Base-by-base conservation (phyloP, 2,113 vertebrate genomes). In the Malurus cyaneus region DNA sequence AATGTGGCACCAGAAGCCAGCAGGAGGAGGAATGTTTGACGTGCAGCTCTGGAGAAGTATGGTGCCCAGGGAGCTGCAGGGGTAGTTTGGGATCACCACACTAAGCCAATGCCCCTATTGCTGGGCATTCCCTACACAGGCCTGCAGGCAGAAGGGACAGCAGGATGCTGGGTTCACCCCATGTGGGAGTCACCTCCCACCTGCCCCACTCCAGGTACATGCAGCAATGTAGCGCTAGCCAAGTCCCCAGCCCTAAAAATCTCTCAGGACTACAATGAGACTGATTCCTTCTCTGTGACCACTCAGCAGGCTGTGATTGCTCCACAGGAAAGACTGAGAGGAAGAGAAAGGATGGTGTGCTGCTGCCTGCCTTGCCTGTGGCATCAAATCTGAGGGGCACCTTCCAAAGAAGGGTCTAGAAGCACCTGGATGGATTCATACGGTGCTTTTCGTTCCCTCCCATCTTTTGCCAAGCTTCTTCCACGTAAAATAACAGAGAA, bases 81-180 rank as follows among this genome's bases (percentile, higher is more conserved):
- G 47, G 23, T 39, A 7, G 25, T 3, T 79, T 2, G 2, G 53
- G 64, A 53, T 54, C 0, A 0, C 36, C 3, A 2, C 32, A 5
- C 18, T 26, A 24, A 78, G 41, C 21, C 42, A 47, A 0, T 34
- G 32, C 12, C 39, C 50, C 31, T 32, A 5, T 6, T 1, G 11
- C 36, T 66, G 59, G 23, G 28, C 3, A 0, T 56, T 80, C 41
- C 46, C 12, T 67, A 5, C 3, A 1, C 11, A 44, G 14, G 31
- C 6, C 41, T 80, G 18, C 25, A 44, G 46, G 70, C 23, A 80
- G 73, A 62, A 81, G 26, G 49, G 21, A 46, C 26, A 57, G 20
- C 24, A 46, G 9, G n/a, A 4, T 36, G 41, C 29, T 82, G 59
- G 32, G 41, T 41, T 79, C 64, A 56, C 9, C 20, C 70, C 2